Evolutionary conservation across 2,113 vertebrate genomes (phyloP), one percentile per base, ranked within the genome.

Genomic region (Pycnonotus jocosus): DNA sequence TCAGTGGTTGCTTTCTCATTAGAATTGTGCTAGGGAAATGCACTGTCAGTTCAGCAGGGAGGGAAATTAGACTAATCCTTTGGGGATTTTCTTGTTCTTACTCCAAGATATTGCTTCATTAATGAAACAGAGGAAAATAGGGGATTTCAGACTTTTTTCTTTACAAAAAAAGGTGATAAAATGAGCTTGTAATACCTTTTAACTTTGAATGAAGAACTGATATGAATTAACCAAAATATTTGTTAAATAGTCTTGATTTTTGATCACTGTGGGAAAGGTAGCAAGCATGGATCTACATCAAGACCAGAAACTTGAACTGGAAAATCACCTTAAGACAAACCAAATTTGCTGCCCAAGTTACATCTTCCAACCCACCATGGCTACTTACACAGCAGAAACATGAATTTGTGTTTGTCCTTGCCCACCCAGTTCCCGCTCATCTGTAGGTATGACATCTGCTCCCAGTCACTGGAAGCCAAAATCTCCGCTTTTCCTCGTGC

Each of bases 61-160:
- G 45, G 64, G 50, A 88, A 93, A 73, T 77, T 81, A 95, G 58
- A 73, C 18, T 69, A 90, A 86, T 88, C 71, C 71, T 77, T 65
- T 54, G 71, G 64, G 80, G 78, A 45, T 86, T 70, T 93, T 78
- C 47, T 38, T 24, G 53, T 37, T 96, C 89, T 83, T 88, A 69
- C 54, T 88, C 42, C 9, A 91, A 79, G 71, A 70, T 86, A 48
- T 0, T 61, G 37, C 53, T 92, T 90, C 81, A 65, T 93, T 92
- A 92, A 80, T 17, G 20, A 77, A 91, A 88, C 22, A 40, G 48
- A 74, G 13, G 31, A 65, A 95, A 76, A 90, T 1, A 18, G 9
- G 9, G 7, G 24, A 65, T 66, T 91, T 93, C 14, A 92, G 37
- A 21, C 30, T 44, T 54, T 45, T 40, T 14, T n/a, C 72, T 62